Evolutionary conservation across 2,113 vertebrate genomes (phyloP).

Genomic region (Eptesicus fuscus): DNA sequence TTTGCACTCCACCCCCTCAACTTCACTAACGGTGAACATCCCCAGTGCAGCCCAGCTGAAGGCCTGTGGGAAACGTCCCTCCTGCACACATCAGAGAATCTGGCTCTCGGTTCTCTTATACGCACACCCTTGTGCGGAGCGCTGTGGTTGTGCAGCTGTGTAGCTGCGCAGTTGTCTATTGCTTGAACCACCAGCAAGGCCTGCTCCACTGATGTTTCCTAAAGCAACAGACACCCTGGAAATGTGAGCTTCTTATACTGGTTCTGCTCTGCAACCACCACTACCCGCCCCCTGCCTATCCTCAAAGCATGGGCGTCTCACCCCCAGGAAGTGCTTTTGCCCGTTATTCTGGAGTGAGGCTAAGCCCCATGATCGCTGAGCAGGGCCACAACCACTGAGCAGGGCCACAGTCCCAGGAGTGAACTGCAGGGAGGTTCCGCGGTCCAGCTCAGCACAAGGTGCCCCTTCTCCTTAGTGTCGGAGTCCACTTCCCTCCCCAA

Average conservation of each 20-base stretch:
- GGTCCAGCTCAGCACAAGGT: background rate
- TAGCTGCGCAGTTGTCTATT: background rate
- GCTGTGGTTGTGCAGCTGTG: background rate
- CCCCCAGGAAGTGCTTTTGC: background rate
- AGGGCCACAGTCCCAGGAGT: background rate
- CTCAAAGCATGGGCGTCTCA: background rate
- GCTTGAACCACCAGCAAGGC: background rate
- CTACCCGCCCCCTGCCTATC: background rate
- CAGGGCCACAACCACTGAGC: background rate
- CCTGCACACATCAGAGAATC: background rate
- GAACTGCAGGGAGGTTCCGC: background rate
- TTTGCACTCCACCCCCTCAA: background rate
- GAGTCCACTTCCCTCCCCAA: background rate
- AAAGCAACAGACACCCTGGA: background rate
- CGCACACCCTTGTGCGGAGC: no score
- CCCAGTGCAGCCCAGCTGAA: background rate
- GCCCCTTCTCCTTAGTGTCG: background rate
- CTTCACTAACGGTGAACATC: background rate
- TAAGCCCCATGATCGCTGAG: background rate
- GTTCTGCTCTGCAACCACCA: background rate
- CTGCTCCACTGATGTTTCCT: background rate
- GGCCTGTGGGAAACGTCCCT: background rate
- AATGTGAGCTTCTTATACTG: background rate
- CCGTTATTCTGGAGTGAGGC: background rate
- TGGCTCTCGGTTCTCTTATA: background rate